Base-by-base conservation (phyloP, 1,140 invertebrate genomes). In the Globodera rostochiensis region DNA sequence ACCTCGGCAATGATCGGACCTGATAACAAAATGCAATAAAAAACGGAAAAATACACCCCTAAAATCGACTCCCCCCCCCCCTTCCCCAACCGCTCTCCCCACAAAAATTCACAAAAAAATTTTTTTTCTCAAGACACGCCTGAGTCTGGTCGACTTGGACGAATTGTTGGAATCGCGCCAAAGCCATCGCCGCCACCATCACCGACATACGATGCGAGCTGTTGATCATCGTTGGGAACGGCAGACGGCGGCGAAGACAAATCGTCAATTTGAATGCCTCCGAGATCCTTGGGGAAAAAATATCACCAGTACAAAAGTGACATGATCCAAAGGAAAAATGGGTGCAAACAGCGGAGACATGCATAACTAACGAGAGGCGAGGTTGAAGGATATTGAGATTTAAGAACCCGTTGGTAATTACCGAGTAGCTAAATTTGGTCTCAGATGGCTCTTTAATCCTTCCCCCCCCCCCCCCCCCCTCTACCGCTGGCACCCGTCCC, bases 1-100 rank as follows among this genome's bases (percentile, higher is more conserved):
- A 88, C 88, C 78, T 88, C 87, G 47, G 86, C 84, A 64, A 88
- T 88, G 15, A 89, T 87, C 46, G 87, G 87, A 4, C 82, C 87
- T 67, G 69, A 66, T 46, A 13, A 36, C 36, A 36, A 36, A 36
- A 36, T 36, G 36, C 36, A 36, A 36, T 36, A 36, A 36, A 36
- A 36, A 36, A 36, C 36, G 3, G 36, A 36, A 3, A 36, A 36
- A 36, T 36, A 3, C 36, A 3, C 36, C 2, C 36, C 36, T 36
- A 36, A 36, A 36, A 36, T 36, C 36, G 36, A 3, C 36, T 36
- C 36, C 3, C 36, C 36, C 2, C 36, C 36, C 3, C 36, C 36
- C 36, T 36, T n/a, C n/a, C 36, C 36, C 1, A 25, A 25, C 1
- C 1, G 25, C 25, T 25, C 25, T 25, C 25, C 25, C 25, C 25